Conservation (phyloP, 1,140 invertebrate species). For the Oscheius sp. region DNA sequence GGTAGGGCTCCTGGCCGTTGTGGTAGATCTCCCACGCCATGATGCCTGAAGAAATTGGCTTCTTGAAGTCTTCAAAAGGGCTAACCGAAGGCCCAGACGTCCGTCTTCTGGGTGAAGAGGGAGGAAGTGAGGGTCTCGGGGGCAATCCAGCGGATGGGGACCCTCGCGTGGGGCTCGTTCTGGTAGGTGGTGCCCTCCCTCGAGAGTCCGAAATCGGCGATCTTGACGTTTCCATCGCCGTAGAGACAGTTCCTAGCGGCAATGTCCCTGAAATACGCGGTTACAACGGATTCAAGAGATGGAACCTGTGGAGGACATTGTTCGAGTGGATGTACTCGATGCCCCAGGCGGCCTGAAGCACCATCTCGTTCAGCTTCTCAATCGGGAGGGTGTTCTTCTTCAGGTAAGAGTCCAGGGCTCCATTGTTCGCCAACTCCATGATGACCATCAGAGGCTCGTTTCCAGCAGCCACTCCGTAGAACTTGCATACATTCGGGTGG, state of each 20-base stretch:
- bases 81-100: constrained; percentile 29
- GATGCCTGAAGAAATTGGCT: no score
- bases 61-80: neutral
- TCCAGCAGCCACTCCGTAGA: constrained; percentile 47
- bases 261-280: no score
- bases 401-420: constrained; percentile 43
- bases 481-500: constrained; percentile 33
- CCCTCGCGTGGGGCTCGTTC: constrained; percentile 9
- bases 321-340: no score
- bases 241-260: constrained; percentile 77
- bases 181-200: constrained; percentile 4
- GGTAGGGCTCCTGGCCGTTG: constrained; percentile 38
- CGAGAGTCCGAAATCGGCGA: constrained; percentile 45
- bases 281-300: no score
- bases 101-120: constrained; percentile 33
- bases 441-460: constrained; percentile 47
- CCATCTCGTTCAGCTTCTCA: constrained; percentile 8
- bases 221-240: constrained; percentile 35
- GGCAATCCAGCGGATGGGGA: constrained; percentile 46
- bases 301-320: neutral
- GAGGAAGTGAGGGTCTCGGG: constrained; percentile 33
- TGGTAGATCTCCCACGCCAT: no score
- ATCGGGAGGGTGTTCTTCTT: constrained; percentile 31
- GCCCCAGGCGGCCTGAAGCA: no score
- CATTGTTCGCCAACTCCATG: constrained; percentile 54